phyloP scores from a whole-genome alignment of 2,888 invertebrate genomes.

The Poecilobothrus nobilitatus region DNA sequence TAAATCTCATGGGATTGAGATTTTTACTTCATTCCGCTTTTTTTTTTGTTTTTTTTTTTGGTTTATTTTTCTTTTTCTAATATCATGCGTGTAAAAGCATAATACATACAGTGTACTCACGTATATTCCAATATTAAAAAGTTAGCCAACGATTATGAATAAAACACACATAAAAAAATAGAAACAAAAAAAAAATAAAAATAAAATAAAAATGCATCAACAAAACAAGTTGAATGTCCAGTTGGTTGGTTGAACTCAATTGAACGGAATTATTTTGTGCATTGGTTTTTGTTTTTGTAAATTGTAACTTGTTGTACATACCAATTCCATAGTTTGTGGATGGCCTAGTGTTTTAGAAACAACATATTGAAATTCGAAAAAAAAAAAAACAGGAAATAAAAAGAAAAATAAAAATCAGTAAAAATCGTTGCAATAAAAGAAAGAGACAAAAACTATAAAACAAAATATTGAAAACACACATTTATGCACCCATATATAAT shows the following conservation, averaged over 20 bases:
- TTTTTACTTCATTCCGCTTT: too few species aligned
- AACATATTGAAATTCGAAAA: neutral
- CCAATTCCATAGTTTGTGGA: too few species aligned
- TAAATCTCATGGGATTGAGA: neutral
- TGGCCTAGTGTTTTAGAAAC: neutral
- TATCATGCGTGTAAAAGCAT: constrained; percentile 4
- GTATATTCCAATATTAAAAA: neutral
- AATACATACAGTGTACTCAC: too few species aligned
- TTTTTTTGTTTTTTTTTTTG: too few species aligned
- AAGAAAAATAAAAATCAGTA: neutral
- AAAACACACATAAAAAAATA: neutral
- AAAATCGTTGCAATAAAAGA: too few species aligned
- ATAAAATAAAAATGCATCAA: neutral
- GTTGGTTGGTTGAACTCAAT: neutral
- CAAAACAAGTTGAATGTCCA: neutral
- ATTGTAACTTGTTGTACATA: too few species aligned
- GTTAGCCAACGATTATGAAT: neutral
- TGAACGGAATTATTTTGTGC: neutral
- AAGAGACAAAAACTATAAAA: neutral
- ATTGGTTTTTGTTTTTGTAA: neutral
- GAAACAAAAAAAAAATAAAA: neutral
- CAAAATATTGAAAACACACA: neutral
- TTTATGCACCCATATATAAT: neutral
- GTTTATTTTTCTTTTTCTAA: too few species aligned
- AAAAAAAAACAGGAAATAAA: neutral